Evolutionary conservation across 2,113 vertebrate species (phyloP), one percentile per base, ranked within the genome.

Genomic region (Columba janthina): DNA sequence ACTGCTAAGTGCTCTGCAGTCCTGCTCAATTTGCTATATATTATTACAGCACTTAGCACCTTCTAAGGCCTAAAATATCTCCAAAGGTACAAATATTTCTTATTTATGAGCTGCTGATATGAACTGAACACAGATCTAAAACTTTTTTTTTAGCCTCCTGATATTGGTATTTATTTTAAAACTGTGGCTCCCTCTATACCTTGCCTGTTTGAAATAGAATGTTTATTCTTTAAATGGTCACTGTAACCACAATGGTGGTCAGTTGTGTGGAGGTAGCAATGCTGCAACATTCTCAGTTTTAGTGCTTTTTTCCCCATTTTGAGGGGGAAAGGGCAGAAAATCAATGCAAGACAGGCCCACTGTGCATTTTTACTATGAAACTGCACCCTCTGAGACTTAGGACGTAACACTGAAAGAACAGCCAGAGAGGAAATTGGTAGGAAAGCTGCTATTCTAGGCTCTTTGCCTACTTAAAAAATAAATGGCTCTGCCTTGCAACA

Each of bases 311-410:
- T 5, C 50, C 38, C 51, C 67, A 9, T 66, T 83, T 94, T 83
- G 3, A 3, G 44, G 15, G 17, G 19, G 19, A 66, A 93, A 88
- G 38, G 62, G 79, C 46, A 97, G 57, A 89, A 97, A 97, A 97
- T 93, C 91, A 81, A 92, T 83, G 79, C 11, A 73, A 74, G 85
- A 91, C 28, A 93, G 77, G 48, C 24, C 18, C 81, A 61, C 38
- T 56, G 85, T 74, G 58, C 51, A 85, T 93, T 97, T 90, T 88
- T 38, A 32, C 53, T 77, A 10, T 36, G 61, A 91, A 50, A 67
- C 54, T 88, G 32, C 61, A 61, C 42, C 57, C 72, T 93, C 36
- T 80, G 57, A 93, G 91, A 71, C 86, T 95, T 88, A 90, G 72
- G 77, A 95, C 95, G 74, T n/a, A 57, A 77, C 60, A 86, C 15